Evolutionary conservation across 2,797 vertebrate genomes (phyloP), one percentile per base, ranked within the genome.

Genomic region (Fratercula arctica): DNA sequence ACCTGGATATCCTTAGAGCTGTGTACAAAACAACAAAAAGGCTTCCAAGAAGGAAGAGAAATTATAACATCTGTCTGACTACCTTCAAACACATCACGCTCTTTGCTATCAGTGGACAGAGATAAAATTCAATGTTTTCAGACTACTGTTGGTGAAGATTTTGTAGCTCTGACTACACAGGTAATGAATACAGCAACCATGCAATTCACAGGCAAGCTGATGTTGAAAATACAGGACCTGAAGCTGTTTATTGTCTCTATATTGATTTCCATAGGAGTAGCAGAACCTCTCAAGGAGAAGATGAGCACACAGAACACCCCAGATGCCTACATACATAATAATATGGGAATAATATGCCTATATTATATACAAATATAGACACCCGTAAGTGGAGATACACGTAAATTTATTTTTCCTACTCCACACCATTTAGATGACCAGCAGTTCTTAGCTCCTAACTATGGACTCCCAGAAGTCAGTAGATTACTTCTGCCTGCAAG

Each of bases 51-150:
- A 83, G 29, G 6, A 69, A 59, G 33, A 90, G 16, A 68, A 68
- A 72, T 57, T 39, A 25, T 61, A 41, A 73, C 23, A 31, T 39
- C 28, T 66, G 3, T 41, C n/a, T 51, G 43, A 43, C 41, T 75
- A 5, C 39, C 41, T 85, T 66, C 20, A 89, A 76, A 85, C 7
- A 41, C 0, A 2, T 25, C 26, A 28, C 0, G 1, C 1, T n/a
- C 19, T 73, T 29, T 75, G n/a, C 23, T 57, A 11, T 63, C 51
- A 66, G 26, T 28, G 24, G 61, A 51, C 33, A 68, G 61, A 86
- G 45, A 74, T 19, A 84, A 93, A 92, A 81, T 21, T 53, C 11
- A 41, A 2, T 26, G 4, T 45, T 92, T 95, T 82, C 46, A 63
- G 39, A 51, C 39, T 28, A 25, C 0, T 0, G 29, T 25, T 59